Percentiles rank a stretch among this genome's conserved stretches.
Conservation (phyloP, 2,888 invertebrate genomes). For the Acrobasis suavella region DNA sequence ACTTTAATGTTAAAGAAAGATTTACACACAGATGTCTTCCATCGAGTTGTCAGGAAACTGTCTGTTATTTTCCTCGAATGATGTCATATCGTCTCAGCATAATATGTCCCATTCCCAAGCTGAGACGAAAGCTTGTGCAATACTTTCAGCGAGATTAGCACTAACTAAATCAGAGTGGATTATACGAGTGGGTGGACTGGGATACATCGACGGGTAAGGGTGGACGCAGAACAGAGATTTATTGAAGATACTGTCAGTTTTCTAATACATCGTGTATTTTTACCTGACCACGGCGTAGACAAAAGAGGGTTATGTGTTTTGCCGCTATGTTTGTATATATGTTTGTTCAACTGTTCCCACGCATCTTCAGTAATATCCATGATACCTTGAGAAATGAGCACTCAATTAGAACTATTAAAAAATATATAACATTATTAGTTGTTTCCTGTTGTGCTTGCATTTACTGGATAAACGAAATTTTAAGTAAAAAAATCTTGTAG, state of each 20-base stretch:
- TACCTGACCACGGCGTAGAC: no score
- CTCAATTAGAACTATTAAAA: no score
- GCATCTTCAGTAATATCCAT: no score
- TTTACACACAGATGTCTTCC: not conserved
- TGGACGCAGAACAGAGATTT: not conserved
- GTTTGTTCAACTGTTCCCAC: no score
- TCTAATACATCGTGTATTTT: not conserved
- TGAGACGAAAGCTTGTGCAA: not conserved
- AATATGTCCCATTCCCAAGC: not conserved
- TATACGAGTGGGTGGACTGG: slow-evolving; percentile 2
- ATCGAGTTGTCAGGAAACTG: not conserved
- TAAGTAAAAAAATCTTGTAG: no score
- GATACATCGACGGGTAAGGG: slow-evolving; percentile 1
- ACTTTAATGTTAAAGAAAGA: not conserved
- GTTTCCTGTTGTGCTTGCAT: no score
- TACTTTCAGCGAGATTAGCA: slow-evolving; percentile 3
- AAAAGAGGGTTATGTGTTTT: no score
- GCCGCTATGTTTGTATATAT: no score
- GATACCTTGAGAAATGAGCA: no score
- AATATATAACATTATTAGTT: no score
- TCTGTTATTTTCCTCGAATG: not conserved
- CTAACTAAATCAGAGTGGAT: slow-evolving; percentile 8
- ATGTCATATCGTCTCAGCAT: not conserved
- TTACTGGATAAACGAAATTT: no score
- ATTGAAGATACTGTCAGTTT: not conserved